Percentiles rank a stretch among this genome's conserved stretches.
Evolutionary conservation across 1,140 invertebrate genomes (phyloP).

Genomic region (Trachelipus rathkii): DNA sequence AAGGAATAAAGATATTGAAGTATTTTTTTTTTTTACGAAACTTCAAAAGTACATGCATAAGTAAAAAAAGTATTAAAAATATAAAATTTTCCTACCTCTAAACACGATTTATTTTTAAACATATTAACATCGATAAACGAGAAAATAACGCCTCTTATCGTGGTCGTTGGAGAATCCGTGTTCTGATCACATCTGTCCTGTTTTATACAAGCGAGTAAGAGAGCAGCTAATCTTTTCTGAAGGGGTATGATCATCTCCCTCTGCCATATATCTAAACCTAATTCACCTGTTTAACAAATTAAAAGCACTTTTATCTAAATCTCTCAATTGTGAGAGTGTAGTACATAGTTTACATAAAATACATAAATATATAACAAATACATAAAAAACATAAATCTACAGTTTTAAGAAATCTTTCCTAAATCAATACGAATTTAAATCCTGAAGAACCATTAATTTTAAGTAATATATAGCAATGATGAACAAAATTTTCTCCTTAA

Average conservation of each 20-base stretch:
- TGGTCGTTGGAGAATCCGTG: background rate
- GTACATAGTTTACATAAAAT: too few species aligned
- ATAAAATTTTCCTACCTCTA: background rate
- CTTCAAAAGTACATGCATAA: background rate
- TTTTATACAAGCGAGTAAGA: background rate
- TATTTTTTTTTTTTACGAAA: background rate
- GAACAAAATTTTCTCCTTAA: too few species aligned
- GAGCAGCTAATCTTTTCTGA: background rate
- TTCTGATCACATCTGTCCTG: background rate
- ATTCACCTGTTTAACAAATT: background rate
- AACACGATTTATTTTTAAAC: background rate
- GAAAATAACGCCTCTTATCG: background rate
- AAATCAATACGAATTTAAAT: too few species aligned
- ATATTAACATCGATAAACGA: conserved; percentile 3
- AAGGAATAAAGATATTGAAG: conserved; percentile 46
- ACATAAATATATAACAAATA: too few species aligned
- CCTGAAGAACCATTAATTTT: too few species aligned
- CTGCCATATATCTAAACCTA: background rate
- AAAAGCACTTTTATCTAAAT: too few species aligned
- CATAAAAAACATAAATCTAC: too few species aligned
- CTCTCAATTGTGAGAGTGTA: too few species aligned
- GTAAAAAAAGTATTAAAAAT: background rate
- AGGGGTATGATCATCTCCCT: background rate
- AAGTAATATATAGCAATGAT: too few species aligned
- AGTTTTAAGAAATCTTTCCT: too few species aligned